A percentile compares a stretch with the other conserved stretches of the same genome.
These are phyloP conservation scores for Leptura quadrifasciata DNA, from an alignment of 2,888 invertebrate species.

Conservation along the genomic window DNA sequence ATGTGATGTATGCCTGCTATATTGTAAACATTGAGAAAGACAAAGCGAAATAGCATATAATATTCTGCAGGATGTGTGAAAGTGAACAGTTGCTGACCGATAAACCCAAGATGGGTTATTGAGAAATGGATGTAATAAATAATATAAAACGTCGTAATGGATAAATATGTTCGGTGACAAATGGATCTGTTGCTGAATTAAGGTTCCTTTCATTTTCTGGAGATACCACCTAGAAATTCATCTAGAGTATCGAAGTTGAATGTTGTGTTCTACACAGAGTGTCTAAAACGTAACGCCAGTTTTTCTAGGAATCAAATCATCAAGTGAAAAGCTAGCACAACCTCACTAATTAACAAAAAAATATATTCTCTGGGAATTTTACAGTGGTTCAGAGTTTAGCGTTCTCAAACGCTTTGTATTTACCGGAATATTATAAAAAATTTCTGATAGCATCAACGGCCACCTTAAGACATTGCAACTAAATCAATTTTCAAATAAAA, in stretches of 20 bases:
- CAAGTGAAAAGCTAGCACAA: no score
- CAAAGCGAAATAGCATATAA: slow-evolving; percentile 2
- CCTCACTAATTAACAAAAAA: no score
- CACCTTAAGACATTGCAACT: no score
- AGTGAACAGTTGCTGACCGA: slow-evolving; percentile 18
- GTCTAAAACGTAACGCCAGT: no score
- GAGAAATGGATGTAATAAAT: slow-evolving; percentile 19
- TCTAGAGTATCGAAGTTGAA: neutral
- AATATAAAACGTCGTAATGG: neutral
- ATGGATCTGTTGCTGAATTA: slow-evolving; percentile 6
- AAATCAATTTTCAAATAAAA: no score
- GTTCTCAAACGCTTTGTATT: no score
- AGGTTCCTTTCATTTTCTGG: neutral
- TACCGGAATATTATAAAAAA: no score
- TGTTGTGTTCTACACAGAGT: no score
- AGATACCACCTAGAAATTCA: neutral
- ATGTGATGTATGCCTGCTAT: slow-evolving; percentile 6
- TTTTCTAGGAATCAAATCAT: no score
- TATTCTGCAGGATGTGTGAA: slow-evolving; percentile 1
- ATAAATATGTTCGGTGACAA: neutral
- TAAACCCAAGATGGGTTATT: neutral
- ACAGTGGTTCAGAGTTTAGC: no score
- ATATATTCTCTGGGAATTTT: no score
- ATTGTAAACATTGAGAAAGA: neutral
- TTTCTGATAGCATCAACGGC: no score